Conservation (phyloP, 2,888 invertebrate genomes). For the Tethea ocularis region DNA sequence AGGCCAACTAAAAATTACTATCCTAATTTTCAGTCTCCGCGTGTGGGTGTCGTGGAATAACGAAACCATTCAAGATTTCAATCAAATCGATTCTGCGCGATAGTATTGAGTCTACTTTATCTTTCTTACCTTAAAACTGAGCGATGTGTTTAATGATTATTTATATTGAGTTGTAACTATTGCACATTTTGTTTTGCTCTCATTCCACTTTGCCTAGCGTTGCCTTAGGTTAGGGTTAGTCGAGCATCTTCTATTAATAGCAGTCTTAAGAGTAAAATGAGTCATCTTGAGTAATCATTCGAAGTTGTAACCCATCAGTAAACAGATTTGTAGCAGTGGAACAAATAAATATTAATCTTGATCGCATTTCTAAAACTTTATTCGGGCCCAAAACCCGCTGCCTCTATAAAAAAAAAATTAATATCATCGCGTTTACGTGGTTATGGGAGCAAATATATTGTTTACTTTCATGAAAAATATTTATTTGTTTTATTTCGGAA, state of each 20-base stretch:
- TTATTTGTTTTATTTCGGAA: too few relatives aligned
- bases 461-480: too few relatives aligned
- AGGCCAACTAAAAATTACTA: slow-evolving; percentile 39
- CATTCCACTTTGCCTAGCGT: not conserved
- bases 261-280: not conserved
- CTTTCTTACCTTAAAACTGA: too few relatives aligned
- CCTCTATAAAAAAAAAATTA: too few relatives aligned
- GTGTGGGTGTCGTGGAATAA: slow-evolving; percentile 10
- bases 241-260: not conserved
- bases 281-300: not conserved
- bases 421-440: too few relatives aligned
- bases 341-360: too few relatives aligned
- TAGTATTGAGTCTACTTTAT: not conserved
- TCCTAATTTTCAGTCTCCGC: slow-evolving; percentile 23
- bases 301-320: not conserved
- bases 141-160: not conserved
- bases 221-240: not conserved
- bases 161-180: not conserved
- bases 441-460: too few relatives aligned
- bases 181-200: not conserved
- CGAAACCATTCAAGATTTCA: not conserved
- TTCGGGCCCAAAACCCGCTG: too few relatives aligned
- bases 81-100: slow-evolving; percentile 5
- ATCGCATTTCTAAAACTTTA: too few relatives aligned
- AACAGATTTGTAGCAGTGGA: too few relatives aligned